Base-by-base conservation (phyloP, 2,113 vertebrate genomes). In the Archocentrus centrarchus region DNA sequence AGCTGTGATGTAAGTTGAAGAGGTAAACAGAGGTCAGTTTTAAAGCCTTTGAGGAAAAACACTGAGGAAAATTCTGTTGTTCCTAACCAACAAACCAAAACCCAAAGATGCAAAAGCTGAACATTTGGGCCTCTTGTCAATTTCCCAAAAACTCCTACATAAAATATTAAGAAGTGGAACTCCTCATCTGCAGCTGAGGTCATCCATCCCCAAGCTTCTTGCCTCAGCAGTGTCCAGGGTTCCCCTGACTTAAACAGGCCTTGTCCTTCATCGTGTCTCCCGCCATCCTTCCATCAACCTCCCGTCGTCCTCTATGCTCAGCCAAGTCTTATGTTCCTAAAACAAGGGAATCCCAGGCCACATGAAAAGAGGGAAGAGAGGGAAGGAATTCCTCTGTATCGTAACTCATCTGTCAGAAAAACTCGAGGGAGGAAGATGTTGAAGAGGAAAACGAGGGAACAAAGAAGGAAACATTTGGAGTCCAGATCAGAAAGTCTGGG, bases 321-420 rank as follows among this genome's bases (percentile, higher is more conserved):
- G 57, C 76, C 83, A 70, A 73, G 1, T 7, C 35, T 27, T 39
- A 75, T 35, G 76, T 79, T 83, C 84, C 64, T 80, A 59, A 77
- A 79, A 83, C 27, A 39, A 76, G 87, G 87, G 89, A 91, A 91
- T 80, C 82, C 84, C 87, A 22, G 57, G 73, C 60, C 61, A 62
- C 37, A 55, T 14, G 6, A 73, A 73, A 73, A 5, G 68, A 73
- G 24, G 24, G 41, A 11, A 27, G 37, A 47, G 55, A n/a, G 24
- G 50, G 27, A 32, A 55, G 70, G 81, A 76, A 41, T 17, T 60
- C 32, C 70, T 55, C 41, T 11, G 17, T 30, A 62, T 80, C 63
- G 0, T 88, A 75, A 86, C 35, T 88, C 86, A 88, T 73, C 75
- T 39, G 75, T 81, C 57, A 59, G 68, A 87, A 41, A 24, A 60